Percentiles rank a stretch among this genome's conserved stretches.
phyloP scores from a whole-genome alignment of 1,140 invertebrate species.

The Zaprionus africanus region DNA sequence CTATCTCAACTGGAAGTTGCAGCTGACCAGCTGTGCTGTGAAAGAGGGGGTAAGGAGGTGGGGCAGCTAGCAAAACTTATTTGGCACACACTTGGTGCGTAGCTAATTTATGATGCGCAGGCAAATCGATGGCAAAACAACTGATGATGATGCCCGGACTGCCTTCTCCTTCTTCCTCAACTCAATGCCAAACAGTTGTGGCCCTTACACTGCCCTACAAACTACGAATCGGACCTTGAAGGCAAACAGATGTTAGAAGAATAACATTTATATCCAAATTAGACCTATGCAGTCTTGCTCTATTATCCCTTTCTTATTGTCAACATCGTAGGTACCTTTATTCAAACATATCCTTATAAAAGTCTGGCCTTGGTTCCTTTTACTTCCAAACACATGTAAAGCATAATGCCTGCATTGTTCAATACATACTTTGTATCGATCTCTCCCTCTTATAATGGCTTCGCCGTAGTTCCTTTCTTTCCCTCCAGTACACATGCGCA shows the following conservation, averaged over 20 bases:
- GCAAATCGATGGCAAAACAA: constrained; percentile 50
- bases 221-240: background rate
- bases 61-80: constrained; percentile 28
- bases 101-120: constrained; percentile 73
- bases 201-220: constrained; percentile 30
- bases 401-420: background rate
- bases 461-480: too few relatives aligned
- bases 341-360: too few relatives aligned
- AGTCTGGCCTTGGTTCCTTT: too few relatives aligned
- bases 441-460: background rate
- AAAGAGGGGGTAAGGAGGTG: background rate
- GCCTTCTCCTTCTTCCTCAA: background rate
- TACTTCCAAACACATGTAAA: too few relatives aligned
- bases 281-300: background rate
- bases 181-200: background rate
- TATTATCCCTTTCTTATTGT: background rate
- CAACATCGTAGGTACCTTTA: too few relatives aligned
- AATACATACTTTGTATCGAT: background rate
- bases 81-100: constrained; percentile 32
- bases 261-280: background rate
- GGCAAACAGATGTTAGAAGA: background rate
- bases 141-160: constrained; percentile 31
- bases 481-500: too few relatives aligned
- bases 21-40: constrained; percentile 44
- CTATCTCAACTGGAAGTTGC: constrained; percentile 59